These are phyloP conservation scores for Amblyjoppa fuscipennis DNA, from an alignment of 2,888 invertebrate species.

Conservation along the genomic window DNA sequence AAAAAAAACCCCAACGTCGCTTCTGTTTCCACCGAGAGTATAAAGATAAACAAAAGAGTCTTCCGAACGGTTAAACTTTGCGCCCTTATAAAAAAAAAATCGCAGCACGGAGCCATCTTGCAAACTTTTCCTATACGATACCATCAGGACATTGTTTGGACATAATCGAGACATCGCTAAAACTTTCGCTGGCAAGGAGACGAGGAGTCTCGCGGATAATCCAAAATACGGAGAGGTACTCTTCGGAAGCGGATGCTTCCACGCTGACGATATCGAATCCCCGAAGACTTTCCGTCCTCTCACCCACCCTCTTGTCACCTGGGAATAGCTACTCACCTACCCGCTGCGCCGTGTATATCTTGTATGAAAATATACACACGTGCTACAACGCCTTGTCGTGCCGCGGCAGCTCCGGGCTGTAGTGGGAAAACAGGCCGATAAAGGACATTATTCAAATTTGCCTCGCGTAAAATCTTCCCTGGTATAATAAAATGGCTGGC, in stretches of 20 bases:
- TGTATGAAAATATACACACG: constrained; percentile 73
- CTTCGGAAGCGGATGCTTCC: constrained; percentile 67
- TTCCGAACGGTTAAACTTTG: constrained; percentile 50
- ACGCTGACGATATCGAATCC: constrained; percentile 78
- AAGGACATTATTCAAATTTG: constrained; percentile 84
- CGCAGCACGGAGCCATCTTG: constrained; percentile 16
- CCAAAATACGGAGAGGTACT: constrained; percentile 66
- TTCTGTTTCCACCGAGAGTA: constrained; percentile 29
- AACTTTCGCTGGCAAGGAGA: constrained; percentile 55
- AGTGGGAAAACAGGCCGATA: constrained; percentile 77
- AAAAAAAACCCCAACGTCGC: constrained; percentile 11
- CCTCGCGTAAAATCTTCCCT: constrained; percentile 75
- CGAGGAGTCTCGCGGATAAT: constrained; percentile 66
- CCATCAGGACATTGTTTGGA: constrained; percentile 34
- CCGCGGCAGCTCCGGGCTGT: constrained; percentile 57
- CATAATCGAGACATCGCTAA: constrained; percentile 59
- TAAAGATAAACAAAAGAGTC: constrained; percentile 59
- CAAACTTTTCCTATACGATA: constrained; percentile 44
- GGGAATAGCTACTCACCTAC: constrained; percentile 42
- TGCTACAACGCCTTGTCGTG: constrained; percentile 72
- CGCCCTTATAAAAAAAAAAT: constrained; percentile 54
- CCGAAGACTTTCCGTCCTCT: constrained; percentile 69
- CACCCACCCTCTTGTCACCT: constrained; percentile 41
- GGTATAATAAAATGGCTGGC: constrained; percentile 61
- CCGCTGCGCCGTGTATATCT: constrained; percentile 47